Percentiles rank a stretch among this genome's conserved stretches.
Evolutionary conservation across 2,888 invertebrate genomes (phyloP).

Genomic region (Rhorus exstirpatorius): DNA sequence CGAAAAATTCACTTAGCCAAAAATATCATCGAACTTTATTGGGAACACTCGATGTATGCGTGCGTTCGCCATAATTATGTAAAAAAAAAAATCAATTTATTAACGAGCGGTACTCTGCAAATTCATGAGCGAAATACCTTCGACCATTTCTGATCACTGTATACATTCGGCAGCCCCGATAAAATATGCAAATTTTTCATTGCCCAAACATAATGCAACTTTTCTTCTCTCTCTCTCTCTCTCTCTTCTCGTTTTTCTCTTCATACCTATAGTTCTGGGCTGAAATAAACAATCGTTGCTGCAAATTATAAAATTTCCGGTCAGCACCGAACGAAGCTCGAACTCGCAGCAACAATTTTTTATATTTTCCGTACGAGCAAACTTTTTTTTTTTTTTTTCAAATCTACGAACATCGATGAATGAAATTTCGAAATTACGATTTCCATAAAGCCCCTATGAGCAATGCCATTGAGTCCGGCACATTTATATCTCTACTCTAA

Average conservation of each 20-base stretch:
- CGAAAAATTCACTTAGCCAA: background rate
- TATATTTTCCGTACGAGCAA: background rate
- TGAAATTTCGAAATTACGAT: too few relatives aligned
- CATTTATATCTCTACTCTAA: too few relatives aligned
- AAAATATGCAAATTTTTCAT: conserved; percentile 69
- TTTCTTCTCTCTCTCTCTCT: conserved; percentile 13
- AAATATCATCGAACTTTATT: background rate
- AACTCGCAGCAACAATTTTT: background rate
- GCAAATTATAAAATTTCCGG: conserved; percentile 27
- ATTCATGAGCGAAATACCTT: conserved; percentile 50
- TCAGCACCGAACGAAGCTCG: conserved; percentile 15
- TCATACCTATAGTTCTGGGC: background rate
- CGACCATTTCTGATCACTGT: conserved; percentile 21
- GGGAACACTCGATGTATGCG: background rate
- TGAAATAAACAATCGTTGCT: conserved; percentile 21
- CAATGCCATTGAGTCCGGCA: too few relatives aligned
- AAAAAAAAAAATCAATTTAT: conserved; percentile 60
- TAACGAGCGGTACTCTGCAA: conserved; percentile 31
- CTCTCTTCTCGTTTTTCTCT: conserved; percentile 17
- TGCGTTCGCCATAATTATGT: conserved; percentile 41
- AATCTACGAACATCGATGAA: too few relatives aligned
- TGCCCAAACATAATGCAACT: conserved; percentile 18
- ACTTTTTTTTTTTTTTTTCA: conserved; percentile 8
- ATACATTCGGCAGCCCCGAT: conserved; percentile 62
- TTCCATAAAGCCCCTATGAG: too few relatives aligned